phyloP scores from a whole-genome alignment of 2,797 vertebrate genomes.

The Pyrocephalus nanus region DNA sequence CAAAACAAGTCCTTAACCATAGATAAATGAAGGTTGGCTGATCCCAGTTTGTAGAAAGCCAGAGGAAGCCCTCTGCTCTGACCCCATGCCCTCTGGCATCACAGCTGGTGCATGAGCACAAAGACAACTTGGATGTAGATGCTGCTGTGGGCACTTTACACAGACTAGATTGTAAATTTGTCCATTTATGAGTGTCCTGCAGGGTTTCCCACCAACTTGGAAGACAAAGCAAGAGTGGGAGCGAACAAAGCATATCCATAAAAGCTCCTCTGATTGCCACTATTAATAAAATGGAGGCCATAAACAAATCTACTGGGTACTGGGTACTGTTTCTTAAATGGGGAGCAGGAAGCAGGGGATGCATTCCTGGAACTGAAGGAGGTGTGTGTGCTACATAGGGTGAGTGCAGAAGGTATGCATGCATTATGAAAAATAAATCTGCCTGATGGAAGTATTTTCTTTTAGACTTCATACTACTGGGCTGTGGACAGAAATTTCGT shows the following conservation, averaged over 20 bases:
- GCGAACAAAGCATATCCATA: slow-evolving; percentile 61
- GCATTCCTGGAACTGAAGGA: background rate
- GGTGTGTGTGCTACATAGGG: background rate
- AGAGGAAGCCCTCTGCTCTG: slow-evolving; percentile 65
- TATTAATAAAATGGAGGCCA: slow-evolving; percentile 66
- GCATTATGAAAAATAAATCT: background rate
- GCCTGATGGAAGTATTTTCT: background rate
- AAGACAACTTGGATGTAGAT: slow-evolving; percentile 67
- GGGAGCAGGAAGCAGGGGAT: background rate
- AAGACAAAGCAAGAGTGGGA: slow-evolving; percentile 64
- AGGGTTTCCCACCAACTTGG: slow-evolving; percentile 64
- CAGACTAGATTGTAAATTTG: slow-evolving; percentile 75
- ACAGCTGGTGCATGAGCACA: slow-evolving; percentile 73
- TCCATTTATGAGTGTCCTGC: slow-evolving; percentile 73
- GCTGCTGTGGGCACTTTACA: slow-evolving; percentile 68
- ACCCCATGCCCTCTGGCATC: slow-evolving; percentile 63
- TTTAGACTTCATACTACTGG: background rate
- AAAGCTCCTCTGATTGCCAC: slow-evolving; percentile 62
- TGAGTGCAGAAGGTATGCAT: background rate
- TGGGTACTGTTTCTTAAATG: slow-evolving; percentile 41
- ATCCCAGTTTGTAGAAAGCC: slow-evolving; percentile 37
- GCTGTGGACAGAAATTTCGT: background rate
- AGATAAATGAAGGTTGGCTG: slow-evolving; percentile 67
- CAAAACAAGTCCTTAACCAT: slow-evolving; percentile 67
- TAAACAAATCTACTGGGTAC: slow-evolving; percentile 64